Conservation (phyloP, 2,113 vertebrate genomes). For the Pelmatolapia mariae region DNA sequence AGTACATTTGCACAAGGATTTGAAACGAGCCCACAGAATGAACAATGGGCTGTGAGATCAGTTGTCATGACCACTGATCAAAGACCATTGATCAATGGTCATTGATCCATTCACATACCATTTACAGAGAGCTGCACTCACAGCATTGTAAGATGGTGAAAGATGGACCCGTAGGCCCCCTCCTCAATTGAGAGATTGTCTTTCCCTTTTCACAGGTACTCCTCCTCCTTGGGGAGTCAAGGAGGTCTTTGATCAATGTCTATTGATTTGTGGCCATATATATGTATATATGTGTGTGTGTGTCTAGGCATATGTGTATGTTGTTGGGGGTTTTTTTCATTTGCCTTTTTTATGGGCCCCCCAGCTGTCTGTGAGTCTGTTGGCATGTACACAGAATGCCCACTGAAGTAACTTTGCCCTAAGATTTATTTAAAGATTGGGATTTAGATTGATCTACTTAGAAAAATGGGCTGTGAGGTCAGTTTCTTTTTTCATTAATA, state of each 20-base stretch:
- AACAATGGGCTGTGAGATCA: not conserved
- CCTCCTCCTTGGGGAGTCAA: not conserved
- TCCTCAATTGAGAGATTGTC: not conserved
- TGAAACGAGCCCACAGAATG: not conserved
- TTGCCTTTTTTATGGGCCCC: not conserved
- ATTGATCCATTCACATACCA: not conserved
- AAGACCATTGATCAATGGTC: not conserved
- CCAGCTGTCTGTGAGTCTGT: not conserved
- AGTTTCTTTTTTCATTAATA: fast-evolving
- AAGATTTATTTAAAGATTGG: fast-evolving
- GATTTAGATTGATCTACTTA: not conserved
- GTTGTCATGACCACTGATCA: not conserved
- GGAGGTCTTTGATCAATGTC: not conserved
- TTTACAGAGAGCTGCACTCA: not conserved
- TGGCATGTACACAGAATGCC: not conserved
- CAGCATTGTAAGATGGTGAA: not conserved
- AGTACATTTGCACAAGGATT: fast-evolving
- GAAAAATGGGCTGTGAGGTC: not conserved
- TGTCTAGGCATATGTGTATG: not conserved
- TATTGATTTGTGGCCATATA: not conserved
- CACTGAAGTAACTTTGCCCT: not conserved
- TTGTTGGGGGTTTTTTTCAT: fast-evolving
- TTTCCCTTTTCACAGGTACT: not conserved
- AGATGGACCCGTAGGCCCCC: not conserved
- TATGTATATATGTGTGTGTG: not conserved